Percentiles rank a stretch among this genome's conserved stretches.
phyloP scores from a whole-genome alignment of 2,797 vertebrate genomes.

The Amazonetta brasiliensis region DNA sequence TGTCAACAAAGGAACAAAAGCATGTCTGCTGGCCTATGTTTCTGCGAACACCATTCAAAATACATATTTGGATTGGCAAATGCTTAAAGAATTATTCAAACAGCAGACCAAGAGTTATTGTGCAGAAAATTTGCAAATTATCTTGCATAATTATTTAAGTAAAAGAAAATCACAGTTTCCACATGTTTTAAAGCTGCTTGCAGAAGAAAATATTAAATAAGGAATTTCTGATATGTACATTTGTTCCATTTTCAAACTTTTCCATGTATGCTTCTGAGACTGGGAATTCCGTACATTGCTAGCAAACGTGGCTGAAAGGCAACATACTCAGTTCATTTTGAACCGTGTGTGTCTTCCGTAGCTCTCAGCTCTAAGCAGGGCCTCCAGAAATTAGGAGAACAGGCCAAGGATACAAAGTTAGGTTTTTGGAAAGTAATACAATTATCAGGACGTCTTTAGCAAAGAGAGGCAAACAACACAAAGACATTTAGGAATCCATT shows the following conservation, averaged over 20 bases:
- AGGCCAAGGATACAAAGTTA: neutral
- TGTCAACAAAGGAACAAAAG: neutral
- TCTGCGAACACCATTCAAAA: neutral
- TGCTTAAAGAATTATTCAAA: neutral
- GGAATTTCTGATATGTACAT: neutral
- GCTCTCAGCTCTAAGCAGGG: neutral
- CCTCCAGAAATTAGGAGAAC: neutral
- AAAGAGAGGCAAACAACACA: neutral
- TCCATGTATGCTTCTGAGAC: neutral
- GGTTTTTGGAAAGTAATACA: neutral
- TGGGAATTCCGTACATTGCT: neutral
- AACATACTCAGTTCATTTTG: neutral
- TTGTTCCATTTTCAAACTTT: neutral
- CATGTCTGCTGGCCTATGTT: neutral
- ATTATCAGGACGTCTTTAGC: neutral
- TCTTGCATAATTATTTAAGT: neutral
- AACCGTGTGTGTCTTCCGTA: neutral
- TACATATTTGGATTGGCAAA: neutral
- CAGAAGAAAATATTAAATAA: neutral
- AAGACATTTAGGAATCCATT: neutral
- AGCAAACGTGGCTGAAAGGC: neutral
- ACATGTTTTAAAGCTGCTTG: neutral
- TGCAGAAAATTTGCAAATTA: neutral
- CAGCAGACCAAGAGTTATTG: neutral
- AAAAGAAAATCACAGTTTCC: neutral